Base-by-base conservation (phyloP, 2,888 invertebrate species). In the Diaprepes abbreviatus region DNA sequence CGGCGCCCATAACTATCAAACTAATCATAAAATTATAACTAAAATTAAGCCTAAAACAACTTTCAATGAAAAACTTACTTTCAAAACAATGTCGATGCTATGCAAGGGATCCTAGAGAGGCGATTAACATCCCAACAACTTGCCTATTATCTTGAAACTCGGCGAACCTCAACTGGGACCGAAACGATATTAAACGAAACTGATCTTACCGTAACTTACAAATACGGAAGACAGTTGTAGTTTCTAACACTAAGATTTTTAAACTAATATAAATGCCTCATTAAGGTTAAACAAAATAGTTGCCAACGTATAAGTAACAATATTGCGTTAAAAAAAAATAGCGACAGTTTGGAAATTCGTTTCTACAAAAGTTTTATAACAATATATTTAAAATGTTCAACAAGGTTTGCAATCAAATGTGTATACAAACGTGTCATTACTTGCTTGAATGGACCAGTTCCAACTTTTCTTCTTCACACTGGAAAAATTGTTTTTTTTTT, bases 151-250 rank as follows among this genome's bases (percentile, higher is more conserved):
- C 77, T 74, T 74, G 74, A 78, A 73, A 75, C 21, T 77, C 74
- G 77, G 76, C 21, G 28, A 76, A 75, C 31, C 50, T 35, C 50
- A 62, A 43, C 19, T 55, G 38, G 17, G 63, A 35, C 50, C 50
- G 35, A 38, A 63, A 33, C 35, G 40, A 55, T 31, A 33, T 75
- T 71, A 58, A n/a, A 31, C 48, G 45, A 76, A 76, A 80, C 83
- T 79, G 80, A 24, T 81, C 79, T 80, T 16, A 80, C 80, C 80
- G 82, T 84, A 85, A 85, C 85, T 85, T 85, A 85, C 85, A 83
- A 85, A 84, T 84, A 84, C 84, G 80, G 80, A 78, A 82, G 80
- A 83, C 77, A 77, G 82, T 78, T 75, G 28, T 38, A 67, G 48
- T 43, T 40, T 14, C 59, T 59, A 69, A 59, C 16, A 57, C 69